A percentile compares a stretch with the other conserved stretches of the same genome.
Evolutionary conservation across 2,888 invertebrate species (phyloP).

Genomic region (Apodemia zela): DNA sequence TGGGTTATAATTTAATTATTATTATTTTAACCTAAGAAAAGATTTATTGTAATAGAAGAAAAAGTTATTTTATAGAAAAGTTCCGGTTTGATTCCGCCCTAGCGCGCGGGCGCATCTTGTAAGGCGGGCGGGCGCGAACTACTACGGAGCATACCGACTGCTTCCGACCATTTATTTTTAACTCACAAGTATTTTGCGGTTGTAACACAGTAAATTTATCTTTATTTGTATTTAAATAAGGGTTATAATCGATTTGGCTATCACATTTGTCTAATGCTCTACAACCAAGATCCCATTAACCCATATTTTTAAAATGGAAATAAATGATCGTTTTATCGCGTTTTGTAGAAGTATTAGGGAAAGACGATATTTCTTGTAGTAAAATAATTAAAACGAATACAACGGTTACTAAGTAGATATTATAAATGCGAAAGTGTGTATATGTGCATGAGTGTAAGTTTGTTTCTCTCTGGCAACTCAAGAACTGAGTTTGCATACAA

Average conservation of each 20-base stretch:
- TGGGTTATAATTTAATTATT: background rate
- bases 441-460: background rate
- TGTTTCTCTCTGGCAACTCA: too few species aligned
- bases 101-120: conserved; percentile 54
- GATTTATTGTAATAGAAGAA: background rate
- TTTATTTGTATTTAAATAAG: background rate
- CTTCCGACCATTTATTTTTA: conserved; percentile 69
- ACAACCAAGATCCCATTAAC: conserved; percentile 64
- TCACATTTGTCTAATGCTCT: conserved; percentile 44
- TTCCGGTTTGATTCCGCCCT: conserved; percentile 45
- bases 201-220: conserved; percentile 24
- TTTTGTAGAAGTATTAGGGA: conserved; percentile 32
- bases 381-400: too few species aligned
- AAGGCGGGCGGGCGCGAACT: conserved; percentile 62
- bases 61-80: conserved; percentile 10
- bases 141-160: conserved; percentile 55
- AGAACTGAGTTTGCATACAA: too few species aligned
- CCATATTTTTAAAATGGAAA: conserved; percentile 60
- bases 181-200: conserved; percentile 48
- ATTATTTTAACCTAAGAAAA: conserved; percentile 9
- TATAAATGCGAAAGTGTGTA: too few species aligned
- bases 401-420: too few species aligned
- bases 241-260: background rate
- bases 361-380: background rate
- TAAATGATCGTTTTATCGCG: conserved; percentile 45